Base-by-base conservation (phyloP, 2,113 vertebrate species). In the Ornithorhynchus anatinus region DNA sequence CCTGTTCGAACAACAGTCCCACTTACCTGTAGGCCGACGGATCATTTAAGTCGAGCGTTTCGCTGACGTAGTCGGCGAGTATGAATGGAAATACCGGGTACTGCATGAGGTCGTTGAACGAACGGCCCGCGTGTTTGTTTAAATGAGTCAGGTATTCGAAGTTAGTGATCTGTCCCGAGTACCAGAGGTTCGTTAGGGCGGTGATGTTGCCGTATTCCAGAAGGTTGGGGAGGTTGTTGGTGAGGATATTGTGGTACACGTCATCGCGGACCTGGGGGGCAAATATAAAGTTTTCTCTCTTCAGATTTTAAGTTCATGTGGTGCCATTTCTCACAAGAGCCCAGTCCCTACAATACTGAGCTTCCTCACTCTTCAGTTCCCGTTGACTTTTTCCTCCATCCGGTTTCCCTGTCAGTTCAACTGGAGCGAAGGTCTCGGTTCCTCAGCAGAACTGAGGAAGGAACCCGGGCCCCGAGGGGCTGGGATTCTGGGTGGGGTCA, bases 81-180 rank as follows among this genome's bases (percentile, higher is more conserved):
- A 99, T 96, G 65, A 99, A 99, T 9, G 98, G 98, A 91, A 99
- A 99, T 77, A 99, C 97, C 0, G 98, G 97, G 80, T 99, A 99
- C 81, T 99, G 98, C 98, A 99, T 99, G 77, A 99, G 95, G 80
- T 99, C 98, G 60, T 98, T 99, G 89, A 99, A 99, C 78, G 97
- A 99, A 73, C 98, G 97, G 3, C 97, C 98, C 0, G 97, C 96
- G 22, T 99, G 98, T 86, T 99, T 99, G 92, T 99, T 99, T 77
- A 99, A 92, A 74, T 99, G 98, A 5, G 98, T 99, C 84, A 99
- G 92, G 82, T 99, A 99, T 76, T 99, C 98, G 63, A 99, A 99
- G 88, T 99, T 99, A 32, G 97, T 96, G 84, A 99, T 99, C 84
- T 99, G 98, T 35, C 96, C 96, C 27, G 97, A 95, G 72, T 96